Base-by-base conservation (phyloP, 2,113 vertebrate species). In the Muscicapa adusta region DNA sequence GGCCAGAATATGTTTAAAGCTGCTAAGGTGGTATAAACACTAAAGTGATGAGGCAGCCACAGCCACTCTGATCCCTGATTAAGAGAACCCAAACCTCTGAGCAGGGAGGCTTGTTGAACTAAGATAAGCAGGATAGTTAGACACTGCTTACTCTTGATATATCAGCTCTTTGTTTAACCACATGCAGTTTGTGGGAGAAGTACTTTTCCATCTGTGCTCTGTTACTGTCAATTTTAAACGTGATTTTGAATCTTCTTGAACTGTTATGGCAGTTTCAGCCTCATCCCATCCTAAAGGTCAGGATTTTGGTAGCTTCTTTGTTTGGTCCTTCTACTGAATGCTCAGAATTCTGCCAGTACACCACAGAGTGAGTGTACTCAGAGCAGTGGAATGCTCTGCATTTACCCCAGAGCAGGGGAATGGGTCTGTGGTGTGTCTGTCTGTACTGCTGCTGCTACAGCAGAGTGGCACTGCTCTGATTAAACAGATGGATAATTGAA, bases 101-200 rank as follows among this genome's bases (percentile, higher is more conserved):
- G 62, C 45, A 66, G 38, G 20, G 62, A 85, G 29, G 61, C 73
- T 89, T 68, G 50, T 65, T 70, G 53, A 68, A 79, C 79, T 68
- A n/a, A 77, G 76, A 67, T 70, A 87, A 94, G 38, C 42, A 4
- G 50, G 13, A 34, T 58, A 42, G 84, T 85, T 89, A 62, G 20
- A 79, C 42, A 20, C 58, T 89, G 66, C 38, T 61, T 83, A 70
- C 85, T 72, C 54, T 79, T 57, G 61, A 66, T 82, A 18, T 34
- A 68, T 78, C 84, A 89, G 77, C 47, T 78, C 57, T 94, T 92
- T 91, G 54, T 82, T 88, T 85, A 89, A 91, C 66, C 17, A 43
- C 50, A 43, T 26, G n/a, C 40, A 79, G 58, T 70, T 51, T 85
- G 60, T 58, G 58, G 51, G 33, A 83, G 42, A 91, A 85, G 45